Conservation (phyloP, 2,888 invertebrate genomes). For the Yponomeuta cagnagella region DNA sequence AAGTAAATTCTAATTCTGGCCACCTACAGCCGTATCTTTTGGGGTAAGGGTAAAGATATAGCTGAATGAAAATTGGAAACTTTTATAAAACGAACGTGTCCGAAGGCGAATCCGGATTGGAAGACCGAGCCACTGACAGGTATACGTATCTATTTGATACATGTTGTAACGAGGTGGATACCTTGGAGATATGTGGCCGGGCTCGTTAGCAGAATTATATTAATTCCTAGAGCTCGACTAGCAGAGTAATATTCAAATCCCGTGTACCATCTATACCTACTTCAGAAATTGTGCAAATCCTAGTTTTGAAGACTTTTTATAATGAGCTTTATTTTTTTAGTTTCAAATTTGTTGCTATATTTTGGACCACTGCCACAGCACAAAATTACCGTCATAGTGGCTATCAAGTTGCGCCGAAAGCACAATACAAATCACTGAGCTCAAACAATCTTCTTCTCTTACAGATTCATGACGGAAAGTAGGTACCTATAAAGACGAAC, state of each 20-base stretch:
- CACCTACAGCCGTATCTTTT: background rate
- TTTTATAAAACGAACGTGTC: background rate
- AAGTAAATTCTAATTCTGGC: background rate
- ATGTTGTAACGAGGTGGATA: background rate
- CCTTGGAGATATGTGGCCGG: background rate
- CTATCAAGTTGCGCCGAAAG: conserved; percentile 40
- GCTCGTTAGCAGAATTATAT: background rate
- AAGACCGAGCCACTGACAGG: background rate
- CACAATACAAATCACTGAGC: conserved; percentile 38
- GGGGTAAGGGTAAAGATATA: background rate
- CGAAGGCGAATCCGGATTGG: background rate
- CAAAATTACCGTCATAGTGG: conserved; percentile 8
- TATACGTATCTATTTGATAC: background rate
- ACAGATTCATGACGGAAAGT: conserved; percentile 35
- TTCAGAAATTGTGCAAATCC: too few relatives aligned
- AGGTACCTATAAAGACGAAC: conserved; percentile 22
- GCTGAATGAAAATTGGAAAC: conserved; percentile 3
- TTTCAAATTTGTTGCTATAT: too few relatives aligned
- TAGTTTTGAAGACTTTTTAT: too few relatives aligned
- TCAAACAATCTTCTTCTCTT: conserved; percentile 31
- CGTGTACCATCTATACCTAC: too few relatives aligned
- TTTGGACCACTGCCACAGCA: background rate
- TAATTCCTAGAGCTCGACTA: background rate
- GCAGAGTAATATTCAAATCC: background rate
- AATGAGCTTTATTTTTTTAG: too few relatives aligned